Percentiles rank a stretch among this genome's conserved stretches.
phyloP scores from a whole-genome alignment of 2,888 invertebrate species.

The Hanleya hanleyi region DNA sequence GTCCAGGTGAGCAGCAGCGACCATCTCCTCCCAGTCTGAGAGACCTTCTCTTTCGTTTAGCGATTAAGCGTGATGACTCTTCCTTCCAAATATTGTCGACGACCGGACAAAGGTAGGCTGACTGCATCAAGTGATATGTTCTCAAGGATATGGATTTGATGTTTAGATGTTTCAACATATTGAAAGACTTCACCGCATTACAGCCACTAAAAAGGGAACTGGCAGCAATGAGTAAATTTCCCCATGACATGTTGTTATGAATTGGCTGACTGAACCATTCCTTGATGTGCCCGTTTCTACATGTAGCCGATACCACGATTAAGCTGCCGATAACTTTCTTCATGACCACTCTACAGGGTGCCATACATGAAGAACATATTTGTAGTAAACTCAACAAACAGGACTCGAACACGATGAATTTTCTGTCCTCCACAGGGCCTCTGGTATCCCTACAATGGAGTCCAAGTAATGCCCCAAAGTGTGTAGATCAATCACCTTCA shows the following conservation, averaged over 20 bases:
- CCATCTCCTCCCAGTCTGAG: conserved; percentile 3
- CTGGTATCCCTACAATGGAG: not conserved
- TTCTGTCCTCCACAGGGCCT: not conserved
- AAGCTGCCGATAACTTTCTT: too few species aligned
- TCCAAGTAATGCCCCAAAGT: too few species aligned
- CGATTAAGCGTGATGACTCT: not conserved
- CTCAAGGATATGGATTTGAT: not conserved
- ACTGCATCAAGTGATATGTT: conserved; percentile 7
- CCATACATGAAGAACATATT: too few species aligned
- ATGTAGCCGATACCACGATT: too few species aligned
- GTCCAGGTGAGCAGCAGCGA: not conserved
- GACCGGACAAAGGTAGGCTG: conserved; percentile 6
- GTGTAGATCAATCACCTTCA: too few species aligned
- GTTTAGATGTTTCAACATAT: not conserved
- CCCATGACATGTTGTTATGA: conserved; percentile 3
- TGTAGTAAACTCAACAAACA: too few species aligned
- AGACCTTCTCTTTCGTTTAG: not conserved
- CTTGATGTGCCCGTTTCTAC: not conserved
- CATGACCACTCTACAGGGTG: too few species aligned
- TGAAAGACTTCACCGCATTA: conserved; percentile 3
- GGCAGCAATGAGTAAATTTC: conserved; percentile 10
- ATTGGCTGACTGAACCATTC: conserved; percentile 13
- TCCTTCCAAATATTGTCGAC: conserved; percentile 11
- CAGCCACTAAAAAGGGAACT: conserved; percentile 9
- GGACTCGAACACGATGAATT: too few species aligned